Conservation (phyloP, 2,113 vertebrate species). For the Prionailurus viverrinus region DNA sequence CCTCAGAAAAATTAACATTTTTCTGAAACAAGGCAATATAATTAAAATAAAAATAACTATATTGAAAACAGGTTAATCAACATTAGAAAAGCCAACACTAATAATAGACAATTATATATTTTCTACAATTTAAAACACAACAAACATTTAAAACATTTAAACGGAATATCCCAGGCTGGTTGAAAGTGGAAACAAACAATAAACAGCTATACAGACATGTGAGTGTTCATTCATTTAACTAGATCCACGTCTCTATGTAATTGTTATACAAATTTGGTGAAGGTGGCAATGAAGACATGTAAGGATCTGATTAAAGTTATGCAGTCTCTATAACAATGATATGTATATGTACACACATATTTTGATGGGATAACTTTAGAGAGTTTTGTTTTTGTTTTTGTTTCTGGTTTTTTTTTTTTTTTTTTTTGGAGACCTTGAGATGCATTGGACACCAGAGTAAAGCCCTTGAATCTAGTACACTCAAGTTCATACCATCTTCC, state of each 20-base stretch:
- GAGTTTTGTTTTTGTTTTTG: too few species aligned
- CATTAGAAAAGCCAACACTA: not conserved
- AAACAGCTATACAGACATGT: not conserved
- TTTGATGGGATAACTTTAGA: not conserved
- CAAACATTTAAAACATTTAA: not conserved
- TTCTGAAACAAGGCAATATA: not conserved
- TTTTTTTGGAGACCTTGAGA: not conserved
- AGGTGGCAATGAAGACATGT: too few species aligned
- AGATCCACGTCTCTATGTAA: not conserved
- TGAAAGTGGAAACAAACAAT: not conserved
- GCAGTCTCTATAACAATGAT: not conserved
- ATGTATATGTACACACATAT: fast-evolving
- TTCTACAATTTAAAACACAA: not conserved
- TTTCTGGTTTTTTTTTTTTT: too few species aligned
- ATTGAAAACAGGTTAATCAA: not conserved
- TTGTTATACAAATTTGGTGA: not conserved
- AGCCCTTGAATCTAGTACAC: not conserved
- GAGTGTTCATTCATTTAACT: not conserved
- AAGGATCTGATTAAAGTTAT: not conserved
- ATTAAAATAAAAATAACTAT: not conserved
- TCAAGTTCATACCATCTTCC: not conserved
- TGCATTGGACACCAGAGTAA: not conserved
- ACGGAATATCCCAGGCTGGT: fast-evolving
- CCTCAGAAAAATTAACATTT: not conserved
- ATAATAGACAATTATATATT: not conserved